Percentiles rank a stretch among this genome's conserved stretches.
These are phyloP conservation scores for Macroglossus sobrinus DNA, from an alignment of 2,113 vertebrate genomes.

Conservation along the genomic window DNA sequence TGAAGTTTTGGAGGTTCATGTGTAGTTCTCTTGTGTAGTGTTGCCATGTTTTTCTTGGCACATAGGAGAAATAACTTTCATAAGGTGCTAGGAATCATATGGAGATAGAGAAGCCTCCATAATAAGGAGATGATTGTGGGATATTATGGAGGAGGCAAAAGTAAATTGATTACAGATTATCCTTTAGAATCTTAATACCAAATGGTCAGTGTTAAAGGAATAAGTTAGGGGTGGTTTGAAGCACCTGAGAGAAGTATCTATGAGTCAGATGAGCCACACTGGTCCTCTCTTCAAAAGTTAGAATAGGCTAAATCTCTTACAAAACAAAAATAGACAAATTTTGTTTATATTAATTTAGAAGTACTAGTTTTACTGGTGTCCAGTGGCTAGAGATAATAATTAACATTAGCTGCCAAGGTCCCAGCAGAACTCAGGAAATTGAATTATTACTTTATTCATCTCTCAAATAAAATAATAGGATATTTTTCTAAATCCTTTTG, in stretches of 20 bases:
- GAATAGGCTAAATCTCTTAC: neutral
- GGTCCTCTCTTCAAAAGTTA: neutral
- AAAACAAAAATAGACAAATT: slow-evolving; percentile 31
- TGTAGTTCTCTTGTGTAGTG: neutral
- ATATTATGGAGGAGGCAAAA: neutral
- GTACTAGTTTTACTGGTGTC: neutral
- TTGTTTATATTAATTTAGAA: neutral
- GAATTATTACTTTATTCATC: slow-evolving; percentile 47
- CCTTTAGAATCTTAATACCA: neutral
- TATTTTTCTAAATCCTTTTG: slow-evolving; percentile 55
- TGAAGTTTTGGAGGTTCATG: neutral
- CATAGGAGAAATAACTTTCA: neutral
- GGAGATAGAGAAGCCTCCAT: neutral
- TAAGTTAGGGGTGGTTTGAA: neutral
- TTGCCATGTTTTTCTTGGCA: neutral
- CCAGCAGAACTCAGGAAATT: slow-evolving; percentile 39
- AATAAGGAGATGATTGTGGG: neutral
- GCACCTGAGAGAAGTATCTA: neutral
- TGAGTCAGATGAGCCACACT: neutral
- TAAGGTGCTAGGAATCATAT: neutral
- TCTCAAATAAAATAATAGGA: slow-evolving; percentile 50
- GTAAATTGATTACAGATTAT: neutral
- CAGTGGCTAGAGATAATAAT: slow-evolving; percentile 7
- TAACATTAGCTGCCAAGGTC: neutral
- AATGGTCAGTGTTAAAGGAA: neutral